phyloP scores from a whole-genome alignment of 1,140 invertebrate genomes.

The Lineus longissimus region DNA sequence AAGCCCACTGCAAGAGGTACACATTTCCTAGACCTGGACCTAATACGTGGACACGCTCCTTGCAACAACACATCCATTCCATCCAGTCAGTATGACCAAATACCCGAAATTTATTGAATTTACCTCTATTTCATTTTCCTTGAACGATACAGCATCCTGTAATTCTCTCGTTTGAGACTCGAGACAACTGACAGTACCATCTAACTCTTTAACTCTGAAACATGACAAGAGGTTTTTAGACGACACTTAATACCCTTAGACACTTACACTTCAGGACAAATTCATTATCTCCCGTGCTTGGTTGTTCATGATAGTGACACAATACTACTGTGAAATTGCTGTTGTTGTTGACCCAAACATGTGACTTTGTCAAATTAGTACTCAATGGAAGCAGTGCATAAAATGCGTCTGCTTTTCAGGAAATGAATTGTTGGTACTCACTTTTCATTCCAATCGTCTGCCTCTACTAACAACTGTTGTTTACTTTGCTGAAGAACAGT shows the following conservation, averaged over 20 bases:
- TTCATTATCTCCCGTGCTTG: no score
- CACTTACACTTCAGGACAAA: no score
- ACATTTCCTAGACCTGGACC: no score
- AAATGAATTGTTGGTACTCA: no score
- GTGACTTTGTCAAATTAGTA: neutral
- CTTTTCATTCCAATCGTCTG: conserved; percentile 45
- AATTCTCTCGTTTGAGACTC: conserved; percentile 33
- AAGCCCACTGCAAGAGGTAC: no score
- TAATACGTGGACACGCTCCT: no score
- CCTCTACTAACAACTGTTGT: conserved; percentile 40
- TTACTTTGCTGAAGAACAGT: conserved; percentile 38
- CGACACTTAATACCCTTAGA: no score
- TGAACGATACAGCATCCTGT: conserved; percentile 40
- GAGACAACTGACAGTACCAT: conserved; percentile 28
- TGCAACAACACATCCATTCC: neutral
- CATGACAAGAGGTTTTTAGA: neutral
- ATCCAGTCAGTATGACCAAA: no score
- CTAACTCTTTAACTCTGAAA: conserved; percentile 36
- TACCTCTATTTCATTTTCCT: conserved; percentile 48
- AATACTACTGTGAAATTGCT: no score
- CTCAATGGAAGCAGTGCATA: neutral
- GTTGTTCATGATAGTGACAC: no score
- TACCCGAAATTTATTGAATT: neutral
- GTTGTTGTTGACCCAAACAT: no score
- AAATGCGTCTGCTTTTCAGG: neutral